These are phyloP conservation scores for Tangara arthus DNA, from an alignment of 2,797 vertebrate genomes.

Conservation along the genomic window DNA sequence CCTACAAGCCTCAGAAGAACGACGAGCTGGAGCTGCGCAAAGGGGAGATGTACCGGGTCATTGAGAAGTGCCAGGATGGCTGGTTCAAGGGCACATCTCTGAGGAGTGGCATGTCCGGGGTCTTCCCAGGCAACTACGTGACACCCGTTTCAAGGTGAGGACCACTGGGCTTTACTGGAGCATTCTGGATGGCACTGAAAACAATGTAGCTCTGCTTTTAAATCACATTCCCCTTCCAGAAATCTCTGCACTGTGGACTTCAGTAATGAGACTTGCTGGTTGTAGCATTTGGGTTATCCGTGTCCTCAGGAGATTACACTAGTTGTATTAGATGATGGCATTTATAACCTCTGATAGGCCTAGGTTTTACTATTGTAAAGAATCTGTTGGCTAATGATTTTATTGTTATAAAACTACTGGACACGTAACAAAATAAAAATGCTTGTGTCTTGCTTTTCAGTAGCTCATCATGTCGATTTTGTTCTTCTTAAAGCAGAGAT, in stretches of 20 bases:
- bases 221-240: not conserved
- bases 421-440: not conserved
- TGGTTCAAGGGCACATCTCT: constrained; percentile 98
- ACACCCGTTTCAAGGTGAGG: constrained; percentile 91
- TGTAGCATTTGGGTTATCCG: not conserved
- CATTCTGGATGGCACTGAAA: not conserved
- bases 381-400: not conserved
- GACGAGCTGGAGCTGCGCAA: constrained; percentile 96
- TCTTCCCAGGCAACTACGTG: constrained; percentile 98
- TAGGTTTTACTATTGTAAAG: not conserved
- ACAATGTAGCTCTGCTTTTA: not conserved
- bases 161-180: not conserved
- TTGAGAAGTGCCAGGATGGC: constrained; percentile 97
- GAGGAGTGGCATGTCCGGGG: constrained; percentile 88
- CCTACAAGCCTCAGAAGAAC: constrained; percentile 97
- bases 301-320: not conserved
- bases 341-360: not conserved
- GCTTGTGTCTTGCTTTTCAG: not conserved
- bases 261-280: not conserved
- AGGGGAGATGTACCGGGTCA: constrained; percentile 98
- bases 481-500: not conserved
- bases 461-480: not conserved
- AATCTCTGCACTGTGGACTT: not conserved
- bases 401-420: not conserved
- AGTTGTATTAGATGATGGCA: not conserved